Evolutionary conservation across 2,888 invertebrate genomes (phyloP).

Genomic region (Acronicta leporina): DNA sequence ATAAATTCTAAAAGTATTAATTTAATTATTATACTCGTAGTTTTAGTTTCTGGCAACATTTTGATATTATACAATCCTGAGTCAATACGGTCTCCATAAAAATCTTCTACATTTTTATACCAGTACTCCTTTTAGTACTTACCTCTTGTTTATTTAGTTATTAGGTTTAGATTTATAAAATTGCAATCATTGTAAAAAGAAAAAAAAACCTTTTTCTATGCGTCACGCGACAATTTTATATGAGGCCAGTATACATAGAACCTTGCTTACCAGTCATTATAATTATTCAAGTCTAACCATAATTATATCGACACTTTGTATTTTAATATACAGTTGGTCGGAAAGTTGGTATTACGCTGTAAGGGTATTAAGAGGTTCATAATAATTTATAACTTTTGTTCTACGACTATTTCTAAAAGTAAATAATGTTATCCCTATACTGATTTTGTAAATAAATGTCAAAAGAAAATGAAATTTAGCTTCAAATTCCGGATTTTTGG

Average conservation of each 20-base stretch:
- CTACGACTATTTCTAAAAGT: too few species aligned
- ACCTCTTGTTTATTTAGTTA: conserved; percentile 63
- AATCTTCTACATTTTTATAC: conserved; percentile 55
- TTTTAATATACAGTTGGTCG: conserved; percentile 4
- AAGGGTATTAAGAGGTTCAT: neutral
- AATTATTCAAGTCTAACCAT: conserved; percentile 37
- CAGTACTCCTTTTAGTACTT: conserved; percentile 64
- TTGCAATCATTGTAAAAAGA: conserved; percentile 40
- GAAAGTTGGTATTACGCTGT: neutral
- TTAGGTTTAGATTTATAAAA: conserved; percentile 53
- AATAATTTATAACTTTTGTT: too few species aligned
- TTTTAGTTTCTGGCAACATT: conserved; percentile 36
- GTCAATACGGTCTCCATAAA: conserved; percentile 52
- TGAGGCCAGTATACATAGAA: conserved; percentile 54
- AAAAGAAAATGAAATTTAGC: too few species aligned
- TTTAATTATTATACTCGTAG: conserved; percentile 44
- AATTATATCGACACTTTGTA: conserved; percentile 29
- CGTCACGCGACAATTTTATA: conserved; percentile 37
- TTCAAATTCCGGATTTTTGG: too few species aligned
- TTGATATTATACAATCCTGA: conserved; percentile 49
- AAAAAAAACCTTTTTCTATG: conserved; percentile 42
- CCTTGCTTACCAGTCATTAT: conserved; percentile 37
- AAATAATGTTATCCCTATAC: too few species aligned
- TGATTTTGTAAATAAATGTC: too few species aligned
- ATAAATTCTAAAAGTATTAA: conserved; percentile 46